Percentiles rank a stretch among this genome's conserved stretches.
These are phyloP conservation scores for Delichon dasypus DNA, from an alignment of 2,797 vertebrate genomes.

Conservation along the genomic window DNA sequence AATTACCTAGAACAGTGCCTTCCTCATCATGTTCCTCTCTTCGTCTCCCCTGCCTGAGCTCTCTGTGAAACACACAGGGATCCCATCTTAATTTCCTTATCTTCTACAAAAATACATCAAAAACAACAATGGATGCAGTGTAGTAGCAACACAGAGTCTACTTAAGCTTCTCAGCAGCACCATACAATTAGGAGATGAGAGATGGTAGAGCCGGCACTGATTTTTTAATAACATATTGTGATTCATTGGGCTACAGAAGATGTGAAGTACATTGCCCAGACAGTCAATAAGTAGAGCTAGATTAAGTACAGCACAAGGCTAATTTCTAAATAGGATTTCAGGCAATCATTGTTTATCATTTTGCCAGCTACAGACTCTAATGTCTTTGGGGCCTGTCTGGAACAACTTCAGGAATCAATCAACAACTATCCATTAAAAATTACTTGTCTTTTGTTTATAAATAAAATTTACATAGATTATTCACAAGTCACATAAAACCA, in stretches of 20 bases:
- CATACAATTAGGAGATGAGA: neutral
- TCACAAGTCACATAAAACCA: neutral
- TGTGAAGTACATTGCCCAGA: slow-evolving; percentile 19
- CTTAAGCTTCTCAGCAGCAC: neutral
- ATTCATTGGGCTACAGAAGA: slow-evolving; percentile 16
- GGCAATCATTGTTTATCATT: slow-evolving; percentile 32
- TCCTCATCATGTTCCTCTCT: neutral
- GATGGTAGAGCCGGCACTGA: neutral
- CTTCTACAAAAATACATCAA: neutral
- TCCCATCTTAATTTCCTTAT: neutral
- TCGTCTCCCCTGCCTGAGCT: neutral
- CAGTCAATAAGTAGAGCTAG: slow-evolving; percentile 36
- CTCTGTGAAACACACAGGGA: neutral
- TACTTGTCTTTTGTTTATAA: slow-evolving; percentile 28
- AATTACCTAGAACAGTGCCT: neutral
- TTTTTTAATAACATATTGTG: slow-evolving; percentile 44
- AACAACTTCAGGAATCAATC: neutral
- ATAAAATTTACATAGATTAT: slow-evolving; percentile 9
- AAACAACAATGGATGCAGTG: neutral
- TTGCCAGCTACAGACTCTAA: slow-evolving; percentile 41
- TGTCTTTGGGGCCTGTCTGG: slow-evolving; percentile 26
- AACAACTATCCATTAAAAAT: neutral
- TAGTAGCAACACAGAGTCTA: neutral
- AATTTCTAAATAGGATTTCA: slow-evolving; percentile 58
- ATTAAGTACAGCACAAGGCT: slow-evolving; percentile 19